Evolutionary conservation across 2,888 invertebrate species (phyloP).

Genomic region (Diachrysia chrysitis): DNA sequence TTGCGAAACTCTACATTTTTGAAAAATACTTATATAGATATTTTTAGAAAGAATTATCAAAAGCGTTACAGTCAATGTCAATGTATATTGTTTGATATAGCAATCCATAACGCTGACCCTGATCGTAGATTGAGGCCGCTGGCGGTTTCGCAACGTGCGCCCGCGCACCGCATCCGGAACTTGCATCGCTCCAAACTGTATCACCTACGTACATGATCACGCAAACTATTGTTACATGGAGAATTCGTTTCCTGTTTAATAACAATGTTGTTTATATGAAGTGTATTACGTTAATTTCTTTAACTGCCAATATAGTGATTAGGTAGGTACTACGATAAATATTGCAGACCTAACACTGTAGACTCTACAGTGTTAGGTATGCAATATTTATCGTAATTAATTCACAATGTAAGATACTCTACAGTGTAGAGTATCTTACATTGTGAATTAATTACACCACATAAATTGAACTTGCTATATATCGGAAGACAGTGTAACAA

Average conservation of each 20-base stretch:
- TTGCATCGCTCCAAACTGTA: conserved; percentile 55
- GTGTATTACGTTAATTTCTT: conserved; percentile 23
- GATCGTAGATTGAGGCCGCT: conserved; percentile 59
- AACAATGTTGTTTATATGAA: conserved; percentile 18
- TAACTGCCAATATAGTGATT: neutral
- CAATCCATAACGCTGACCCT: conserved; percentile 60
- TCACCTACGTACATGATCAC: conserved; percentile 56
- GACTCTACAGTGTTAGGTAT: too few relatives aligned
- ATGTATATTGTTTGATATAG: conserved; percentile 47
- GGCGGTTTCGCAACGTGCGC: conserved; percentile 56
- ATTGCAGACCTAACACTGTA: too few relatives aligned
- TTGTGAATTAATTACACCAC: neutral
- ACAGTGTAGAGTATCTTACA: neutral
- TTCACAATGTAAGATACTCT: too few relatives aligned
- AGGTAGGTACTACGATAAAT: neutral
- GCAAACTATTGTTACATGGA: conserved; percentile 47
- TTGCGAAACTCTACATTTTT: neutral
- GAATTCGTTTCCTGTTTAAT: conserved; percentile 47
- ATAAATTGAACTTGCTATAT: neutral
- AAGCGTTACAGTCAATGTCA: conserved; percentile 51
- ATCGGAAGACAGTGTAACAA: neutral
- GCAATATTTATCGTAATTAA: too few relatives aligned
- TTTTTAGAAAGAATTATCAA: conserved; percentile 11
- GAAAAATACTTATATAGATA: neutral
- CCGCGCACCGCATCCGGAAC: conserved; percentile 57